phyloP scores from a whole-genome alignment of 1,140 invertebrate genomes.

The Drosophila parvula region DNA sequence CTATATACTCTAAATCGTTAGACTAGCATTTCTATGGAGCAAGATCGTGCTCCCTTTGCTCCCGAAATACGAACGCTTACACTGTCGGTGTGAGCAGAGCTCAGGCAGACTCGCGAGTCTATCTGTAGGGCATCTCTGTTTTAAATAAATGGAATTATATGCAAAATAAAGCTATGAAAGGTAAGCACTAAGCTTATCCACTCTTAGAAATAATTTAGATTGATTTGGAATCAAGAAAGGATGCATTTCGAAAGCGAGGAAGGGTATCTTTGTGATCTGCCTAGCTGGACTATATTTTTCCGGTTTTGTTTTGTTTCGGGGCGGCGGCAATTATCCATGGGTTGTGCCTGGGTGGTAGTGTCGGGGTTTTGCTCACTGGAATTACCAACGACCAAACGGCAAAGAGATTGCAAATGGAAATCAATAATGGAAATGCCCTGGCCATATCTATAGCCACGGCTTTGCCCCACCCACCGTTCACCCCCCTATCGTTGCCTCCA shows the following conservation, averaged over 20 bases:
- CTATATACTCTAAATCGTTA: too few species aligned
- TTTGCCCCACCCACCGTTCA: neutral
- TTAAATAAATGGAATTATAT: too few species aligned
- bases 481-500: neutral
- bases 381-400: slow-evolving; percentile 34
- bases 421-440: slow-evolving; percentile 66
- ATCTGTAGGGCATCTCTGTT: too few species aligned
- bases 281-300: slow-evolving; percentile 8
- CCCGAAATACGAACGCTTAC: too few species aligned
- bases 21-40: too few species aligned
- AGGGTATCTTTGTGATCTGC: slow-evolving; percentile 14
- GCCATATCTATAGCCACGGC: slow-evolving; percentile 33
- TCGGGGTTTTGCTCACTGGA: slow-evolving; percentile 29
- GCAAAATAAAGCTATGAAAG: neutral
- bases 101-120: too few species aligned
- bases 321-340: slow-evolving; percentile 40
- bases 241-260: neutral
- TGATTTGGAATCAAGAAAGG: neutral
- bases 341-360: slow-evolving; percentile 7
- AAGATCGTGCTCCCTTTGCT: too few species aligned
- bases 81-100: too few species aligned
- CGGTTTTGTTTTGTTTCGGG: slow-evolving; percentile 30
- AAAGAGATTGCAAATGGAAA: slow-evolving; percentile 63
- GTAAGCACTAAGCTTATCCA: neutral
- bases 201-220: neutral